A percentile compares a stretch with the other conserved stretches of the same genome.
phyloP scores from a whole-genome alignment of 2,113 vertebrate species.

The Passer domesticus region DNA sequence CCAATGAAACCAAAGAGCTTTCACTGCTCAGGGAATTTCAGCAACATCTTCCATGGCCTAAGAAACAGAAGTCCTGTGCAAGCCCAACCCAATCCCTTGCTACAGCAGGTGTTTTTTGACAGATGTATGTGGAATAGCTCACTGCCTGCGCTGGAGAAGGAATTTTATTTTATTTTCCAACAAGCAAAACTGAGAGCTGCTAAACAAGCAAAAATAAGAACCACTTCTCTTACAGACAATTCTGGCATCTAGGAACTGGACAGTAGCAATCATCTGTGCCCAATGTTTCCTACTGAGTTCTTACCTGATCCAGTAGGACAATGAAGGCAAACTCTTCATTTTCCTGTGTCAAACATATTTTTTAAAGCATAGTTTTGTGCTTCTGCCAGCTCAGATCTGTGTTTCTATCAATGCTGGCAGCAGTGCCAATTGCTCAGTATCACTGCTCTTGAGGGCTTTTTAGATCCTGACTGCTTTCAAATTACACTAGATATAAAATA shows the following conservation, averaged over 20 bases:
- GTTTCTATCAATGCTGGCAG: not conserved
- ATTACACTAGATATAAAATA: not conserved
- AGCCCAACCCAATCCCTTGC: not conserved
- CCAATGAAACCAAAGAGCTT: not conserved
- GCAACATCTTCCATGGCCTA: not conserved
- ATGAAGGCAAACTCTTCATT: not conserved
- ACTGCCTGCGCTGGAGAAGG: not conserved
- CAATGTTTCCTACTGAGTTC: not conserved
- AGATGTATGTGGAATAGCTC: not conserved
- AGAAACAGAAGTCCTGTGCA: not conserved
- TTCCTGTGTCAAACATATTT: not conserved
- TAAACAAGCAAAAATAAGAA: not conserved
- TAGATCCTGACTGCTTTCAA: constrained; percentile 5
- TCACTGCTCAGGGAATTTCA: not conserved
- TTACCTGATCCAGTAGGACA: not conserved
- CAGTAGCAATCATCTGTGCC: not conserved
- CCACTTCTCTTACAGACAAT: not conserved
- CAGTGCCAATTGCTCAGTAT: not conserved
- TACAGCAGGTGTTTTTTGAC: not conserved
- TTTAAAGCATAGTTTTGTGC: not conserved
- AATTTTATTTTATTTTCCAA: not conserved
- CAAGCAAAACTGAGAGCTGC: not conserved
- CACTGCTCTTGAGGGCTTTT: not conserved
- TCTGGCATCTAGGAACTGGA: not conserved
- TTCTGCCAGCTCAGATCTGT: not conserved